Percentiles rank a stretch among this genome's conserved stretches.
phyloP scores from a whole-genome alignment of 2,888 invertebrate genomes.

The Parascotia fuliginaria region DNA sequence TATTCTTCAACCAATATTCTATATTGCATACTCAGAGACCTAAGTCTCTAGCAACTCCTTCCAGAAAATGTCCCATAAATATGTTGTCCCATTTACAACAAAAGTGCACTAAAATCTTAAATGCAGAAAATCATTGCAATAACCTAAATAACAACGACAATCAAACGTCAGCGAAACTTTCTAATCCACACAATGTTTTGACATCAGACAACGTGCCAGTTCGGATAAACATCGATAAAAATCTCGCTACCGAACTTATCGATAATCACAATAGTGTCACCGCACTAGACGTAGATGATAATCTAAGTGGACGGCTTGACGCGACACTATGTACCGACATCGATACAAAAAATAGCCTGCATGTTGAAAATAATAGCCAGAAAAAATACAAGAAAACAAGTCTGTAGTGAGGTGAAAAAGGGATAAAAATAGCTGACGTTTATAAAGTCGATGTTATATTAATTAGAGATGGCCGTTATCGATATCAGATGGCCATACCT shows the following conservation, averaged over 20 bases:
- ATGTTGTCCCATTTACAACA: too few species aligned
- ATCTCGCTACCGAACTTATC: slow-evolving; percentile 60
- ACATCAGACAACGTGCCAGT: slow-evolving; percentile 42
- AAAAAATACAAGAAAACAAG: slow-evolving; percentile 28
- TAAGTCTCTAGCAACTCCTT: too few species aligned
- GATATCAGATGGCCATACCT: slow-evolving; percentile 3
- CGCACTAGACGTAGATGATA: slow-evolving; percentile 64
- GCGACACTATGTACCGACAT: slow-evolving; percentile 49
- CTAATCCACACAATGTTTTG: slow-evolving; percentile 39
- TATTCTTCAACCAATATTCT: too few species aligned
- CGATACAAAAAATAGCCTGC: slow-evolving; percentile 42
- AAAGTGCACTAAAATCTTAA: not conserved
- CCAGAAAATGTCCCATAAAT: too few species aligned
- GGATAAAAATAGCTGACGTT: slow-evolving; percentile 14
- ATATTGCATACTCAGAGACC: too few species aligned
- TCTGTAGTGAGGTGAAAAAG: slow-evolving; percentile 8
- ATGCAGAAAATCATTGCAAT: not conserved
- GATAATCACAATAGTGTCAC: slow-evolving; percentile 63
- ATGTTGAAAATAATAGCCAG: slow-evolving; percentile 42
- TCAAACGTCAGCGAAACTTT: slow-evolving; percentile 24
- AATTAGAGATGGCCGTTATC: slow-evolving; percentile 15
- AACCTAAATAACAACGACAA: not conserved
- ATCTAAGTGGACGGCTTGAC: slow-evolving; percentile 52
- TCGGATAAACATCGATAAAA: slow-evolving; percentile 57
- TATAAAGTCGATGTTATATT: slow-evolving; percentile 12